Percentiles rank a stretch among this genome's conserved stretches.
These are phyloP conservation scores for Papilio polyxenes DNA, from an alignment of 1,140 invertebrate species.

Conservation along the genomic window DNA sequence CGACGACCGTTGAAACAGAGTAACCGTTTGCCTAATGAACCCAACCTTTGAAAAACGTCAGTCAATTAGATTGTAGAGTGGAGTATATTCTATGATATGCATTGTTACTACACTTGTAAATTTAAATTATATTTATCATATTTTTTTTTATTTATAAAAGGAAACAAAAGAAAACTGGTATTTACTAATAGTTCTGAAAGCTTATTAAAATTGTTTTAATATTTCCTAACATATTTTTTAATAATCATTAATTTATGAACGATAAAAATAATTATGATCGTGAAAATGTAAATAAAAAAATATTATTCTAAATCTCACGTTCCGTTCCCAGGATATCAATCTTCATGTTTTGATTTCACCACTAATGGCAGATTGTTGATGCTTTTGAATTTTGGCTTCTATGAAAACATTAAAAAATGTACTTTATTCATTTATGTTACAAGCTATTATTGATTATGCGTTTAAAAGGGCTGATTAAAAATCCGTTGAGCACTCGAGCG, in stretches of 20 bases:
- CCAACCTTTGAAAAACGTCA: neutral
- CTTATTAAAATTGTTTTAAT: neutral
- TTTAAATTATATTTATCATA: too few relatives aligned
- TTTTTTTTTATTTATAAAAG: too few relatives aligned
- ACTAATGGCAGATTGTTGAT: constrained; percentile 64
- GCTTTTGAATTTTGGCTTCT: constrained; percentile 37
- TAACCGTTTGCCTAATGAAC: constrained; percentile 42
- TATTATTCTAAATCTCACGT: constrained; percentile 53
- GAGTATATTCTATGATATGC: neutral
- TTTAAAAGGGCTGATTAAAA: constrained; percentile 46
- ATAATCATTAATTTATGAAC: neutral
- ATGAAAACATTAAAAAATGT: constrained; percentile 25
- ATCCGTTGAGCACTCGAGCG: constrained; percentile 47
- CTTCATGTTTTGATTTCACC: constrained; percentile 72
- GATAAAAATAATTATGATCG: constrained; percentile 24
- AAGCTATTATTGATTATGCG: neutral
- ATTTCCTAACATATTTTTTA: neutral
- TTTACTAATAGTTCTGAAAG: neutral
- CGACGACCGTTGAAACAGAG: constrained; percentile 44
- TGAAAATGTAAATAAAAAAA: constrained; percentile 37
- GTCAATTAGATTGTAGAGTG: neutral
- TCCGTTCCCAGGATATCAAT: constrained; percentile 71
- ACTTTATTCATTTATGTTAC: constrained; percentile 35
- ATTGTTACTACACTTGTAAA: neutral
- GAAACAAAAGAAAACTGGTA: too few relatives aligned